Evolutionary conservation across 1,140 invertebrate genomes (phyloP).

Genomic region (Mycetomoellerius zeteki): DNA sequence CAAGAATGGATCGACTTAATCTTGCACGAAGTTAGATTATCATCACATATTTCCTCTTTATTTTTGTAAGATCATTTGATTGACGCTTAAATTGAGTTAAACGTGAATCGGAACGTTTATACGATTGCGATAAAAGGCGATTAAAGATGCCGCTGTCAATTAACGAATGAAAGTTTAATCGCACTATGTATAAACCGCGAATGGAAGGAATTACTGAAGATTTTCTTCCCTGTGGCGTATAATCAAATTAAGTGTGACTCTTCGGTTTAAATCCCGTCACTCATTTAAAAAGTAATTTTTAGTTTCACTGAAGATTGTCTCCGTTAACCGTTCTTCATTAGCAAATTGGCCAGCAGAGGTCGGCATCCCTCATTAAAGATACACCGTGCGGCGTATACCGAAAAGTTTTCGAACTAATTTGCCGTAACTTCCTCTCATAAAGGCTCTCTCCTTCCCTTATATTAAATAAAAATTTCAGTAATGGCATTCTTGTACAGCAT

Average conservation of each 20-base stretch:
- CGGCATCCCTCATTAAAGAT: conserved; percentile 67
- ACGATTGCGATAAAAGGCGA: background rate
- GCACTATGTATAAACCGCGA: background rate
- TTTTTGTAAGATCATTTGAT: background rate
- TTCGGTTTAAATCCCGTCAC: conserved; percentile 22
- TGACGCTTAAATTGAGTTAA: conserved; percentile 43
- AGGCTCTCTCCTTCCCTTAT: conserved; percentile 19
- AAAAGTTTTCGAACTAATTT: conserved; percentile 73
- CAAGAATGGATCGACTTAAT: background rate
- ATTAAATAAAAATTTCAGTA: conserved; percentile 59
- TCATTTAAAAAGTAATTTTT: conserved; percentile 69
- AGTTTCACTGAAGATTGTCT: conserved; percentile 70
- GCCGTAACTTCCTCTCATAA: conserved; percentile 53
- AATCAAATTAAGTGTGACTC: conserved; percentile 17
- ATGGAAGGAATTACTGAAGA: conserved; percentile 2
- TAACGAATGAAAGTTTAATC: background rate
- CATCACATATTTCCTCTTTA: background rate
- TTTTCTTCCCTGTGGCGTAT: background rate
- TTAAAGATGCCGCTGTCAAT: conserved; percentile 29
- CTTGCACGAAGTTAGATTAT: background rate
- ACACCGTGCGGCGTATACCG: conserved; percentile 40
- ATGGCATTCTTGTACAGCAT: conserved; percentile 16
- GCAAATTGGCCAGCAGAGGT: conserved; percentile 66
- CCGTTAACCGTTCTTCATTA: conserved; percentile 72
- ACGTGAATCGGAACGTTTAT: background rate